Base-by-base conservation (phyloP, 2,888 invertebrate genomes). In the Lasioglossum marginatum region DNA sequence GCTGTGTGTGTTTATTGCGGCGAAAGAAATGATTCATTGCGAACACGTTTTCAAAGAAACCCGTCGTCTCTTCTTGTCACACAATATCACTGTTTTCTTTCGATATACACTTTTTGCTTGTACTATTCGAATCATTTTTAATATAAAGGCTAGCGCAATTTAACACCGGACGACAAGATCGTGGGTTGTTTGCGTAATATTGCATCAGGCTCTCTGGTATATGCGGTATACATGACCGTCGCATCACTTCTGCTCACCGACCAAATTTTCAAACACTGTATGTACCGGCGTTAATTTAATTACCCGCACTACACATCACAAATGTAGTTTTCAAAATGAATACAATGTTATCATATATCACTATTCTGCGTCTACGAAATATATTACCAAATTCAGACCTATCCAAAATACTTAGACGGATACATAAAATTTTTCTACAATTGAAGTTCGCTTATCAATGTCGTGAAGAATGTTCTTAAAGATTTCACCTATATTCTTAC, bases 231-330 rank as follows among this genome's bases (percentile, higher is more conserved):
- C 68, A 63, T 84, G 82, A 82, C 79, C 77, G 72, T 81, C 88
- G 83, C 89, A 88, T 80, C 88, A 89, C 87, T 87, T 84, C 40
- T 87, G 88, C 86, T 89, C 89, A 88, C 89, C 81, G 71, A 85
- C 78, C 83, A 74, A 82, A 83, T 82, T 85, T 63, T n/a, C 75
- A 71, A 48, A 77, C 88, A 89, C 89, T 87, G 80, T 89, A 87
- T 79, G 77, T 83, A 86, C 72, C 78, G 81, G 70, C 37, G 83
- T 83, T 82, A 82, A 87, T 83, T 87, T 74, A 82, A 88, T 83
- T 85, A 74, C 77, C 87, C 88, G 85, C 89, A 89, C 89, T 89
- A 89, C 89, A 89, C 89, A 88, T 70, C 89, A 89, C 89, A 89
- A 82, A 88, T 89, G 79, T 82, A 88, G 80, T 81, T 87, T 87